Percentiles rank a stretch among this genome's conserved stretches.
Evolutionary conservation across 2,113 vertebrate genomes (phyloP).

Genomic region (Poecile atricapillus): DNA sequence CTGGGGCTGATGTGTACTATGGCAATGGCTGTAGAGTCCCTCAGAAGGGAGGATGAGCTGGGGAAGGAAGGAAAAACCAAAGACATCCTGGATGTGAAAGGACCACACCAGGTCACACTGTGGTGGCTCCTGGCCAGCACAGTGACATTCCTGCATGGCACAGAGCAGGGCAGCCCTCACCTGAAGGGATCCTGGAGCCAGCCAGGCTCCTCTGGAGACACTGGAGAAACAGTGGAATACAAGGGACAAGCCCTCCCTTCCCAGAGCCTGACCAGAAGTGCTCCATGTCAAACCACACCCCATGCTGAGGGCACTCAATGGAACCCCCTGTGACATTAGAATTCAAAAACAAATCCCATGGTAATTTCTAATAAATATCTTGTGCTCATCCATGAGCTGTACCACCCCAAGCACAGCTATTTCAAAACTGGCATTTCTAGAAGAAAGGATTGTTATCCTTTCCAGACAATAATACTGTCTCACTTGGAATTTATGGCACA

Average conservation of each 20-base stretch:
- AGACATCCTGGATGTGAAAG: not conserved
- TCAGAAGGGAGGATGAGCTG: not conserved
- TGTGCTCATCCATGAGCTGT: not conserved
- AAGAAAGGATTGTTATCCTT: not conserved
- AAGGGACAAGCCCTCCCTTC: not conserved
- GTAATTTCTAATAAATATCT: not conserved
- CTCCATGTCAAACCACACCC: rapidly evolving
- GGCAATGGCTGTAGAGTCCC: not conserved
- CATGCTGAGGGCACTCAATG: not conserved
- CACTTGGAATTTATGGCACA: not conserved
- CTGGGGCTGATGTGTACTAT: not conserved
- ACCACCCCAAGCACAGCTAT: not conserved
- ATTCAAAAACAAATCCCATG: not conserved
- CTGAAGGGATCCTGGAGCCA: not conserved
- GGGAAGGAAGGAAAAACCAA: not conserved
- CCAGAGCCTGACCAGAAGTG: not conserved
- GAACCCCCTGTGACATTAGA: not conserved
- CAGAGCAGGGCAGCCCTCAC: not conserved
- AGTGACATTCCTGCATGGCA: not conserved
- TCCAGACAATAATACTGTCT: not conserved
- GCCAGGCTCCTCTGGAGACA: not conserved
- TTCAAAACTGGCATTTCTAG: not conserved
- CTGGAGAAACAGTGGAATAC: not conserved
- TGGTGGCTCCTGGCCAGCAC: not conserved
- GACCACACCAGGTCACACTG: too few relatives aligned